Evolutionary conservation across 2,113 vertebrate genomes (phyloP), one percentile per base, ranked within the genome.

Genomic region (Syrrhaptes paradoxus): DNA sequence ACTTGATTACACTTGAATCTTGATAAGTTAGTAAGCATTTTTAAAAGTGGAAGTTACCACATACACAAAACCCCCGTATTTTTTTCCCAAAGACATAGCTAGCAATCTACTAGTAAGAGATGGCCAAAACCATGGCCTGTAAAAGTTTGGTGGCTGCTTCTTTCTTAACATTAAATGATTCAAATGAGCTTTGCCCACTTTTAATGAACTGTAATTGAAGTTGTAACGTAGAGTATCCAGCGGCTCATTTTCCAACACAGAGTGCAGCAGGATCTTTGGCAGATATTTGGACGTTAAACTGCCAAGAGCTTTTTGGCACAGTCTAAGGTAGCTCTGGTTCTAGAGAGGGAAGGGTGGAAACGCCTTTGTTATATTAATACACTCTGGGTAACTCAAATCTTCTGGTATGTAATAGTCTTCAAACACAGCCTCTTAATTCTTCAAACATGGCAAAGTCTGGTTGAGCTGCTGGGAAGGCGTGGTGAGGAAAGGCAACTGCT

Each of bases 271-370:
- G 59, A 94, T 58, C 85, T 89, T 66, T 70, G 62, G 89, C 92
- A 93, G 38, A 20, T 55, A 74, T 74, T 17, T 75, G 84, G 82
- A 85, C 67, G 74, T 7, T 26, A 48, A 87, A 70, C 51, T 78
- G 87, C 89, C 91, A 95, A 85, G 62, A 94, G 71, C n/a, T 72
- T 93, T 72, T 41, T 95, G 92, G 95, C 92, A 61, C 19, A 68
- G 54, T 11, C 28, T 28, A 65, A 65, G 43, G 36, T 25, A 92
- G 87, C 62, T 94, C 86, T 89, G 63, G 68, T 78, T 88, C 82
- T 81, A 92, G 54, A 85, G 55, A 90, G 59, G 65, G 41, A 81
- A 89, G 75, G 55, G 36, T 87, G 58, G 89, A 94, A 97, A 95
- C 15, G 46, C 67, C 71, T 94, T 85, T 93, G 78, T 93, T 91